phyloP scores from a whole-genome alignment of 2,113 vertebrate genomes.

The Laticauda colubrina region DNA sequence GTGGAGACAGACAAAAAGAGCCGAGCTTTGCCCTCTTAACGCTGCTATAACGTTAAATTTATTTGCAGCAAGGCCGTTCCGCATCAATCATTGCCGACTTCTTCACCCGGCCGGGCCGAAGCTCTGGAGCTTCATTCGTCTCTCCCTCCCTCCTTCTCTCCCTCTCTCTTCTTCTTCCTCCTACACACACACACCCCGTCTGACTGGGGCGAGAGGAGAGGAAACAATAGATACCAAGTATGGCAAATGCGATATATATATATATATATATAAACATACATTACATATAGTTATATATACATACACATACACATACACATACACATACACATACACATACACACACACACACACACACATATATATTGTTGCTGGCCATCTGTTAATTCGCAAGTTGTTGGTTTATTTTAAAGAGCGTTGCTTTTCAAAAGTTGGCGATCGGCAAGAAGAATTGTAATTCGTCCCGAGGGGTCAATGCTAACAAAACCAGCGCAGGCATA shows the following conservation, averaged over 20 bases:
- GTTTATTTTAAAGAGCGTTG: constrained; percentile 65
- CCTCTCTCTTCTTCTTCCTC: constrained; percentile 5
- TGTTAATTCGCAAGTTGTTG: constrained; percentile 42
- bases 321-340: too few species aligned
- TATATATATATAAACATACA: too few species aligned
- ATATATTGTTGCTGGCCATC: constrained; percentile 40
- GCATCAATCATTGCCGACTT: constrained; percentile 24
- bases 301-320: too few species aligned
- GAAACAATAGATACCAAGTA: constrained; percentile 69
- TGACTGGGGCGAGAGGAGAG: constrained; percentile 40
- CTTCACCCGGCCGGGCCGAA: background rate
- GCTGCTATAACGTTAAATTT: constrained; percentile 35
- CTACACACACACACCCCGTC: constrained; percentile 23
- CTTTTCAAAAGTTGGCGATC: constrained; percentile 71
- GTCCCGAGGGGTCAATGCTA: constrained; percentile 73
- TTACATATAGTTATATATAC: too few species aligned
- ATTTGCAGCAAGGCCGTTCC: constrained; percentile 30
- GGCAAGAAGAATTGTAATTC: constrained; percentile 67
- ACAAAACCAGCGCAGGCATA: constrained; percentile 64
- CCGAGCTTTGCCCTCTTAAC: background rate
- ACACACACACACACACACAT: too few species aligned
- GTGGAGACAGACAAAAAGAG: background rate
- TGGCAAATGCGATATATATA: constrained; percentile 38
- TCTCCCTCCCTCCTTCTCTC: background rate
- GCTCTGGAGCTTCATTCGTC: background rate